Evolutionary conservation across 2,888 invertebrate genomes (phyloP).

Genomic region (Rhynchonema sp.): DNA sequence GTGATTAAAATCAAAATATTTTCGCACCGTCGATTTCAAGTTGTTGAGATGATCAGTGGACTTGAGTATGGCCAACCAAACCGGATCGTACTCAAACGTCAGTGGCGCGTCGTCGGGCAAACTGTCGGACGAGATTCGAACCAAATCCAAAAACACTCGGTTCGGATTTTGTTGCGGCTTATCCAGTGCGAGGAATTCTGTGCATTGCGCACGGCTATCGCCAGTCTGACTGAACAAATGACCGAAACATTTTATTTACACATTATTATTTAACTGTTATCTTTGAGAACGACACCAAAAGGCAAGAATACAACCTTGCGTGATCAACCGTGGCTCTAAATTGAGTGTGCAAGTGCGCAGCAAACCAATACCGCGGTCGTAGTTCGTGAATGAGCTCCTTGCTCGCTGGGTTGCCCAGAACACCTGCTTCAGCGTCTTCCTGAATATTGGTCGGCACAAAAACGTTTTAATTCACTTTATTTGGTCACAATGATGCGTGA

Average conservation of each 20-base stretch:
- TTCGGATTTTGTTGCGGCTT: neutral
- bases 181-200: neutral
- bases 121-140: neutral
- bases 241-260: too few species aligned
- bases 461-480: too few species aligned
- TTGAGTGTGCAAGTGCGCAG: slow-evolving; percentile 89
- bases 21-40: neutral
- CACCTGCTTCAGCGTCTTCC: slow-evolving; percentile 57
- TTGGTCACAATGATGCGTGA: too few species aligned
- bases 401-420: slow-evolving; percentile 67
- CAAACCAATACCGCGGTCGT: slow-evolving; percentile 79
- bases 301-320: too few species aligned
- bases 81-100: neutral
- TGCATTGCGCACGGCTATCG: neutral
- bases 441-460: too few species aligned
- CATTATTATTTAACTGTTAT: too few species aligned
- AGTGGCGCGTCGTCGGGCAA: neutral
- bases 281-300: too few species aligned
- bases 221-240: too few species aligned
- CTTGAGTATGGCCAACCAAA: neutral
- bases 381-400: slow-evolving; percentile 58
- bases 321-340: slow-evolving; percentile 73
- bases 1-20: too few species aligned
- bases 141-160: neutral
- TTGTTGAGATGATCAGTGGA: neutral